A percentile compares a stretch with the other conserved stretches of the same genome.
Evolutionary conservation across 2,797 vertebrate species (phyloP).

Genomic region (Squalus acanthias): DNA sequence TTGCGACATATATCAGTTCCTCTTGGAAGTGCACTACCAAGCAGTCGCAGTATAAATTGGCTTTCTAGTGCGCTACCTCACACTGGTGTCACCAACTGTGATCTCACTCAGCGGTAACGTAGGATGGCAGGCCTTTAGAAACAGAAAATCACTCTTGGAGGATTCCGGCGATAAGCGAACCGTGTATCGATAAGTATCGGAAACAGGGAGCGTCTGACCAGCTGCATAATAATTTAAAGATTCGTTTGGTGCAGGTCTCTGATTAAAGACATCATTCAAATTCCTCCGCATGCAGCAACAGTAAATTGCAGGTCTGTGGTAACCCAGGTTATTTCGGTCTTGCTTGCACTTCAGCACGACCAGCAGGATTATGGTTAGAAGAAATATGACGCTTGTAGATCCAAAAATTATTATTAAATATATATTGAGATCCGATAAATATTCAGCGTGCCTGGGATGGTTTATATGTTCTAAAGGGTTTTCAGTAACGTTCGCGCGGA

Average conservation of each 20-base stretch:
- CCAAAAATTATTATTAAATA: constrained; percentile 48
- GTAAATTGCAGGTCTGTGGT: not conserved
- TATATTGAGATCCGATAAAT: constrained; percentile 41
- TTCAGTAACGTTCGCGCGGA: constrained; percentile 64
- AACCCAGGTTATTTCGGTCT: not conserved
- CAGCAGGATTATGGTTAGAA: not conserved
- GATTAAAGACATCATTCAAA: not conserved
- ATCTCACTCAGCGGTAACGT: not conserved
- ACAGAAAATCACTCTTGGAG: constrained; percentile 53
- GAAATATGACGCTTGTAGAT: constrained; percentile 47
- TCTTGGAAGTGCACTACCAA: not conserved
- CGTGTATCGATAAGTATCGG: not conserved
- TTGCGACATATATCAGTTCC: not conserved
- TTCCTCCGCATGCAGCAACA: not conserved
- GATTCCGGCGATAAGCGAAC: constrained; percentile 57
- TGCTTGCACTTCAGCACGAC: not conserved
- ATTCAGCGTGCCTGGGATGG: too few species aligned
- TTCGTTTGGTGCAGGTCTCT: too few species aligned
- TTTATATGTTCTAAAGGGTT: not conserved
- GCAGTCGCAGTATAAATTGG: not conserved
- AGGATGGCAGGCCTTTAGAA: not conserved
- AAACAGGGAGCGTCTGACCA: not conserved
- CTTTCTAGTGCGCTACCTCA: too few species aligned
- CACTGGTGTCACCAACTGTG: not conserved
- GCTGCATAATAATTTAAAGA: not conserved